A percentile compares a stretch with the other conserved stretches of the same genome.
Conservation (phyloP, 2,888 invertebrate species). For the Horisme vitalbata region DNA sequence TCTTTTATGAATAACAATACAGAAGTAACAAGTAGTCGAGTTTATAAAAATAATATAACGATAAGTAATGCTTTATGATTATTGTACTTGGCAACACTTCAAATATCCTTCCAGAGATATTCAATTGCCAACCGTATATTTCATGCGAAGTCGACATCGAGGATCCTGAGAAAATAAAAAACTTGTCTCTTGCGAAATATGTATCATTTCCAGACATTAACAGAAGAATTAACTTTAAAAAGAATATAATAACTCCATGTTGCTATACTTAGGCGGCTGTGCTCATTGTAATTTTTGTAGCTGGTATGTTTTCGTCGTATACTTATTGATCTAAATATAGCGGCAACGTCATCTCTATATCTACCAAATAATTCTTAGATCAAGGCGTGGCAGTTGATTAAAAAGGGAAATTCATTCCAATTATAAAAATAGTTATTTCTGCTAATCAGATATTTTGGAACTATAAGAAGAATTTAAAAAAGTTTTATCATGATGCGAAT, state of each 20-base stretch:
- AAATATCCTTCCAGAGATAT: constrained; percentile 38
- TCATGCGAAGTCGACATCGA: constrained; percentile 28
- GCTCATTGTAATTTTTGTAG: constrained; percentile 68
- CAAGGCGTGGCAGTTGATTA: constrained; percentile 60
- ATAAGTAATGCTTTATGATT: constrained; percentile 36
- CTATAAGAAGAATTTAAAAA: too few species aligned
- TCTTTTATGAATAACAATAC: constrained; percentile 14
- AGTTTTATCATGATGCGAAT: background rate
- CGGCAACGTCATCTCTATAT: constrained; percentile 65
- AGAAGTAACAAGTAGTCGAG: constrained; percentile 19
- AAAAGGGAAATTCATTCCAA: constrained; percentile 11
- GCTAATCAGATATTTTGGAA: too few species aligned
- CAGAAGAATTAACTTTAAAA: constrained; percentile 12
- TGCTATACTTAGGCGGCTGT: too few species aligned
- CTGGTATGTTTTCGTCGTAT: constrained; percentile 51
- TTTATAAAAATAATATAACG: constrained; percentile 23
- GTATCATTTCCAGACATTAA: constrained; percentile 3
- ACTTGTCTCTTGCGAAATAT: constrained; percentile 3
- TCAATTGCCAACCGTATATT: constrained; percentile 38
- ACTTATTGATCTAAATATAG: constrained; percentile 70
- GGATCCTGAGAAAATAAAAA: constrained; percentile 10
- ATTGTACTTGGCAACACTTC: constrained; percentile 47
- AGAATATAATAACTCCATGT: background rate
- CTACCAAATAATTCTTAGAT: constrained; percentile 52
- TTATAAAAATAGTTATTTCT: too few species aligned